These are phyloP conservation scores for Benthosema pterotum DNA, from an alignment of 2,797 vertebrate species.

Conservation along the genomic window DNA sequence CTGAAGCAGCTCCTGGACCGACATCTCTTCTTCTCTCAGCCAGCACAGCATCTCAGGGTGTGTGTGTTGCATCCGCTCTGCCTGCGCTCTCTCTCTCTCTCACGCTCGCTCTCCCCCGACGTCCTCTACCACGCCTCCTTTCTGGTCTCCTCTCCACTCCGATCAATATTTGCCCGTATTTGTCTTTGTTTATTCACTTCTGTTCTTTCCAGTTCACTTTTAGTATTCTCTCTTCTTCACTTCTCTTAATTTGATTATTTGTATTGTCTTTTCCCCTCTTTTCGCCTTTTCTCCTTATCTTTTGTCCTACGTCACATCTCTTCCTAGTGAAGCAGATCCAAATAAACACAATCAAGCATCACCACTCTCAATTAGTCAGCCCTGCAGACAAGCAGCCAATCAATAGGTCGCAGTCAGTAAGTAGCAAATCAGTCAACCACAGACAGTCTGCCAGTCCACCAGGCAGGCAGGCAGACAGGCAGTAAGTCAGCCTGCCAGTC, in stretches of 20 bases:
- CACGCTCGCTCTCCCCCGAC: conserved; percentile 27
- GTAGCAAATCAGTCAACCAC: neutral
- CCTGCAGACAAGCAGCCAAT: conserved; percentile 3
- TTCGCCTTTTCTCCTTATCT: conserved; percentile 9
- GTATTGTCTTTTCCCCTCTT: neutral
- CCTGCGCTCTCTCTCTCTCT: conserved; percentile 15
- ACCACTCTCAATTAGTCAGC: conserved; percentile 66
- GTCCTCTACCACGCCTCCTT: conserved; percentile 57
- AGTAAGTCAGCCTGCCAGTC: neutral
- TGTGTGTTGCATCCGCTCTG: conserved; percentile 56
- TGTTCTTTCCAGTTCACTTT: neutral
- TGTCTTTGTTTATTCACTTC: neutral
- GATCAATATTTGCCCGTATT: neutral
- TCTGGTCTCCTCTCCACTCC: neutral
- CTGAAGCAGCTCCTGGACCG: conserved; percentile 89
- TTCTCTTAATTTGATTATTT: conserved; percentile 2
- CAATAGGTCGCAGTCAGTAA: conserved; percentile 1
- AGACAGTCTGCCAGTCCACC: neutral
- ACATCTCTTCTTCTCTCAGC: conserved; percentile 94
- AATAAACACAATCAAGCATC: conserved; percentile 57
- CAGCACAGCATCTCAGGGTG: conserved; percentile 90
- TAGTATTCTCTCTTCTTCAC: neutral
- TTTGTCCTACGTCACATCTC: conserved; percentile 4
- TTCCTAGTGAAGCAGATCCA: conserved; percentile 14
- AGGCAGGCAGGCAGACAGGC: neutral